Base-by-base conservation (phyloP, 2,888 invertebrate species). In the Xiphydria camelus region DNA sequence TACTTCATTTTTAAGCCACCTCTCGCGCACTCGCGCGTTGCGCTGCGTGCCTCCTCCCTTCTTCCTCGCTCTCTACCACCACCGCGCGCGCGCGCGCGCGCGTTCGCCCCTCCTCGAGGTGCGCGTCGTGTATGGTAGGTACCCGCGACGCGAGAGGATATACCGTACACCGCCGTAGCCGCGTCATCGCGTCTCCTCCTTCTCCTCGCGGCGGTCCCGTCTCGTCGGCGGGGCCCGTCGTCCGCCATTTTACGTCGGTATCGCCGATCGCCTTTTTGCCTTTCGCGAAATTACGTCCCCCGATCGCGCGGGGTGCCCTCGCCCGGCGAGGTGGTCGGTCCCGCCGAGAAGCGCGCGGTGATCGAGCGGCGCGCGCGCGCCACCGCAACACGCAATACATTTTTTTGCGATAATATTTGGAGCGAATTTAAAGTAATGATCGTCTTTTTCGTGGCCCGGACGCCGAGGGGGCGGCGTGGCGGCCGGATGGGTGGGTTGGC, bases 361-460 rank as follows among this genome's bases (percentile, higher is more conserved):
- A 26, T 26, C 14, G 26, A n/a, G n/a, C n/a, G n/a, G 35, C 29
- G 29, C 38, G 42, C 37, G 41, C 38, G 45, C 47, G 49, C 47
- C 61, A 60, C 60, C 62, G 62, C 63, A 63, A 60, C 55, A 64
- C 61, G 55, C 53, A 61, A 64, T 61, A 59, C 58, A 60, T 55
- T 61, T 66, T 65, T 37, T 68, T 60, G 61, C 48, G 51, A 59
- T 62, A 61, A 63, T 59, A 66, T 69, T 64, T 59, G 50, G 62
- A 60, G 59, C 59, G 56, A 65, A 61, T 66, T 63, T 61, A 55
- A 64, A 64, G 61, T 68, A 61, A 68, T 60, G 63, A 66, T 59
- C 61, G 51, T 51, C 40, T 49, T 53, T 53, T 53, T 50, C 48
- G 51, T 49, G 48, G 43, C 50, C 51, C 41, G 48, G 43, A 23